A percentile compares a stretch with the other conserved stretches of the same genome.
These are phyloP conservation scores for Illadopsis cleaveri DNA, from an alignment of 2,113 vertebrate species.

Conservation along the genomic window DNA sequence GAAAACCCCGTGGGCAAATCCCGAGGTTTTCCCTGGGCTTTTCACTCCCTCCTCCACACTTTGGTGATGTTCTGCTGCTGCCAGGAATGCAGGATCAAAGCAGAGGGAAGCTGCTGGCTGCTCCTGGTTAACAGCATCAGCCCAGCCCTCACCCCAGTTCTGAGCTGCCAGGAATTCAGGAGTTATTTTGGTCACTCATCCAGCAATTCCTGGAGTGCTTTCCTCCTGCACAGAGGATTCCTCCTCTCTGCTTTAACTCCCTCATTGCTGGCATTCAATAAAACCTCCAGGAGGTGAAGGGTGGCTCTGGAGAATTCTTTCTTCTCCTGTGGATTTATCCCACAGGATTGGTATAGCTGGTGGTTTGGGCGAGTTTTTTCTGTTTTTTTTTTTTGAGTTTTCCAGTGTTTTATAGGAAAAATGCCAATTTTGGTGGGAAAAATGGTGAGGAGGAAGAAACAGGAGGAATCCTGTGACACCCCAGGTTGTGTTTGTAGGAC, in stretches of 20 bases:
- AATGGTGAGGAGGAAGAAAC: background rate
- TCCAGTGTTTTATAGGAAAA: background rate
- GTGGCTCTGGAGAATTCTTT: background rate
- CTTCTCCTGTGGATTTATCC: background rate
- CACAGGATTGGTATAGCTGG: background rate
- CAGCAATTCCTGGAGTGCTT: background rate
- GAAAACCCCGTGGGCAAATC: background rate
- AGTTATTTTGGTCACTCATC: background rate
- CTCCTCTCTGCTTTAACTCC: background rate
- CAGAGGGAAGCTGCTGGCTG: background rate
- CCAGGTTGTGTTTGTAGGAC: too few species aligned
- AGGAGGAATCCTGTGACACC: background rate
- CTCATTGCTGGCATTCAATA: background rate
- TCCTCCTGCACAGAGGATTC: background rate
- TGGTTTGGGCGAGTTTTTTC: too few species aligned
- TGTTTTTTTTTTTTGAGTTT: background rate
- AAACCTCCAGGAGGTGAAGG: background rate
- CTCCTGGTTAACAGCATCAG: background rate
- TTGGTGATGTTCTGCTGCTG: background rate
- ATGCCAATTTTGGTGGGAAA: background rate
- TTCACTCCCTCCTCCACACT: background rate
- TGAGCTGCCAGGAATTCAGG: background rate
- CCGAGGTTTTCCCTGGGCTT: background rate
- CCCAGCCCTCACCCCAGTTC: background rate
- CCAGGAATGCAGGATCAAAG: background rate